Base-by-base conservation (phyloP, 2,888 invertebrate genomes). In the Heliconius cydno region DNA sequence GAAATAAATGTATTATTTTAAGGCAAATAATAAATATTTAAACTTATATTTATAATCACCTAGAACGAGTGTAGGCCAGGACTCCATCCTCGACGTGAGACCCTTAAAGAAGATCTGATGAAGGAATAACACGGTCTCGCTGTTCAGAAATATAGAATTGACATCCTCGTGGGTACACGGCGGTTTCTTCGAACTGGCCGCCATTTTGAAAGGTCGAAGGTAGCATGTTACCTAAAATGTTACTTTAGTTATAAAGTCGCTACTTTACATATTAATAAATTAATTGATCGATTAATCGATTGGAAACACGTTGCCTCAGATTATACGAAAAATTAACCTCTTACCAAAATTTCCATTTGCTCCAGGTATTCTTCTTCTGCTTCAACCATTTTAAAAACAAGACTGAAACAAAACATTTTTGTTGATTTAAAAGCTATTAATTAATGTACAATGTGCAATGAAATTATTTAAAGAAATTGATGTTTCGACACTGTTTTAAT, bases 101-200 rank as follows among this genome's bases (percentile, higher is more conserved):
- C 98, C 98, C 92, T 98, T 98, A 88, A 98, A 96, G 93, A 98
- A 98, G 87, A 98, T 98, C 95, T 98, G 98, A 91, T 98, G 98
- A 41, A 98, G 96, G 93, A 98, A 98, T 85, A 98, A 94, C 79
- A 98, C 97, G 0, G 98, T 98, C 93, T 98, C 98, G 88, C 98
- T 98, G 94, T 98, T 98, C 83, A 98, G 95, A 93, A 98, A 98
- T 86, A 98, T 98, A 79, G 98, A 98, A 93, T 98, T 98, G 81
- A 98, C 98, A 86, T 98, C 98, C 88, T 98, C 98, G 90, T 98
- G 98, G 0, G 97, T 97, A 88, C 98, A 98, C 0, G 98, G 98
- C 3, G 98, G 98, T 88, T 98, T 98, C 91, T 98, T 98, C 15
- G 98, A 98, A 87, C 98, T 98, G 38, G 98, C 98, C 1, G 98